These are phyloP conservation scores for Trachelus iudaicus DNA, from an alignment of 2,888 invertebrate genomes.

Conservation along the genomic window DNA sequence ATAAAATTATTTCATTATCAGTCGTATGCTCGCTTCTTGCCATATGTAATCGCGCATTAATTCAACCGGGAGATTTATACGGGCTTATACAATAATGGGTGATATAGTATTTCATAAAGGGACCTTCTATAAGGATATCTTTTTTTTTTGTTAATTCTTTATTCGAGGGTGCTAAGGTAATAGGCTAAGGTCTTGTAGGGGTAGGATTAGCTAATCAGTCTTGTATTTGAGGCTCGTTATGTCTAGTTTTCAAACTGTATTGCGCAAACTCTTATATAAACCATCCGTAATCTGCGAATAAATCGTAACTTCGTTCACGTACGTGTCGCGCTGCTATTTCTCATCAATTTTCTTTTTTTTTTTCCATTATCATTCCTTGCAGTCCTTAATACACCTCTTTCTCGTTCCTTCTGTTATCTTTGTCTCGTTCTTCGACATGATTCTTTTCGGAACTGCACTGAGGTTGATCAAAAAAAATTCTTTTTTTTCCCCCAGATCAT, in stretches of 20 bases:
- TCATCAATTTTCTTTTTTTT: constrained; percentile 15
- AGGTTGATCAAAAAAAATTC: no score
- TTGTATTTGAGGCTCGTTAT: constrained; percentile 65
- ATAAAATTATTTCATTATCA: neutral
- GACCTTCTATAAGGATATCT: neutral
- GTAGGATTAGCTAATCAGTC: constrained; percentile 65
- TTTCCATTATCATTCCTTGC: constrained; percentile 19
- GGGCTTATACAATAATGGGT: constrained; percentile 50
- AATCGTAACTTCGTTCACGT: neutral
- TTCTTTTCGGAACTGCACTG: neutral
- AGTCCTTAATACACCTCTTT: constrained; percentile 18
- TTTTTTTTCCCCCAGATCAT: no score
- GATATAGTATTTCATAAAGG: neutral
- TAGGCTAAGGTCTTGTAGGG: neutral
- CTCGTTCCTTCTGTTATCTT: constrained; percentile 14
- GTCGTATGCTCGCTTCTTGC: neutral
- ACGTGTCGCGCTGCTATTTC: constrained; percentile 8
- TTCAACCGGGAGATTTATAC: constrained; percentile 57
- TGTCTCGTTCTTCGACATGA: constrained; percentile 1
- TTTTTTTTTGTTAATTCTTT: neutral
- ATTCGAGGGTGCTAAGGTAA: neutral
- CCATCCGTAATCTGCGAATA: neutral
- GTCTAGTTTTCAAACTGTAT: constrained; percentile 58
- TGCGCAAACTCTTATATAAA: constrained; percentile 49
- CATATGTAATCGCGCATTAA: constrained; percentile 43